A percentile compares a stretch with the other conserved stretches of the same genome.
These are phyloP conservation scores for Cyanoliseus patagonus DNA, from an alignment of 2,113 vertebrate species.

Conservation along the genomic window DNA sequence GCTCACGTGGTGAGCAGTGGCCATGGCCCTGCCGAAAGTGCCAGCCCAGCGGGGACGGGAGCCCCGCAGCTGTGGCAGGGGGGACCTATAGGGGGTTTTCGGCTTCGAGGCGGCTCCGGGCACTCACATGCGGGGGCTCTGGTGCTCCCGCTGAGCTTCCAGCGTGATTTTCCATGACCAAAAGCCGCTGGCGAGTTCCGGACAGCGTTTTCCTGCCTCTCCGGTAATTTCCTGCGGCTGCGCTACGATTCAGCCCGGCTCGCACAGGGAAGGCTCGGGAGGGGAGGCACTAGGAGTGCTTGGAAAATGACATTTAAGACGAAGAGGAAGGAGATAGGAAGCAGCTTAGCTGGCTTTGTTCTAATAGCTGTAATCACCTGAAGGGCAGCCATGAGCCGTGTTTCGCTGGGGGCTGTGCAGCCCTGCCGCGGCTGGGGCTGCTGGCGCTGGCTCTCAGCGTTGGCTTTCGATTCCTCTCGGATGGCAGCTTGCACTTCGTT, in stretches of 20 bases:
- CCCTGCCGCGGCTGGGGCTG: neutral
- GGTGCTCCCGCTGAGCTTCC: neutral
- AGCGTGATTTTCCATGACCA: neutral
- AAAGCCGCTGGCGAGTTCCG: neutral
- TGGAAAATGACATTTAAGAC: constrained; percentile 14
- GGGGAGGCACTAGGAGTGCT: neutral
- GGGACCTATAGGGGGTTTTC: accelerated
- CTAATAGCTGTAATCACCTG: constrained; percentile 30
- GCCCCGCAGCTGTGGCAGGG: accelerated
- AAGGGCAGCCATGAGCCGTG: neutral
- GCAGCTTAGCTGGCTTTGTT: constrained; percentile 44
- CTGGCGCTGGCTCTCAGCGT: neutral
- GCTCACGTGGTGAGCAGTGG: neutral
- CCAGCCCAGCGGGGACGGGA: accelerated
- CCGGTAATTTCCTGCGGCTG: neutral
- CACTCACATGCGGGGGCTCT: accelerated
- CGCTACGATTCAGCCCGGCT: neutral
- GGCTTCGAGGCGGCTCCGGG: neutral
- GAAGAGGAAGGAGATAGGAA: constrained; percentile 29
- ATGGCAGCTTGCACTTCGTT: neutral
- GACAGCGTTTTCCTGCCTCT: neutral
- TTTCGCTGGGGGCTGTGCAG: neutral
- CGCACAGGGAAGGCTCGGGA: neutral
- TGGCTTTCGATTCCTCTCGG: neutral
- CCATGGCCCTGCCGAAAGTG: neutral